phyloP scores from a whole-genome alignment of 2,113 vertebrate species.

The Myanophis thanlyinensis region DNA sequence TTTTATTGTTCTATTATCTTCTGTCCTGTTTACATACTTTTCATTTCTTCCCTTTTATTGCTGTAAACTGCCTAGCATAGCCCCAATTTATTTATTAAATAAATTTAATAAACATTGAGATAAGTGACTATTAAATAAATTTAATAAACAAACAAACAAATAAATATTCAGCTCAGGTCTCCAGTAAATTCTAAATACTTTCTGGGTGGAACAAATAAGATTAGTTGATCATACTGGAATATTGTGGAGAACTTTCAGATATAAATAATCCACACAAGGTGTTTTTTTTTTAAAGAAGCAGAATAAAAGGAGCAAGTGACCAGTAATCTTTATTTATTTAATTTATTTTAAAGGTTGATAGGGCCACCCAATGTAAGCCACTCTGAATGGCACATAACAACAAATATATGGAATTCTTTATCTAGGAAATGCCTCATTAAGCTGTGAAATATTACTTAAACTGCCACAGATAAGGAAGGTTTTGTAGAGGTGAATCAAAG shows the following conservation, averaged over 20 bases:
- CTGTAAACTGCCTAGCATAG: neutral
- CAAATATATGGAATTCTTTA: neutral
- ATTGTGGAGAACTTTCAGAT: neutral
- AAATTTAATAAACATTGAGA: too few species aligned
- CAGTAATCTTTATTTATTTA: neutral
- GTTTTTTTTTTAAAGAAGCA: neutral
- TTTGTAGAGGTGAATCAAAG: neutral
- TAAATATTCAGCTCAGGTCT: neutral
- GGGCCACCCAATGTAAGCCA: neutral
- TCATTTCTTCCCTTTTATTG: neutral
- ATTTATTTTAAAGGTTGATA: neutral
- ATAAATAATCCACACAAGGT: neutral
- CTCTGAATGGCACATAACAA: neutral
- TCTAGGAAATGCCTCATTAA: neutral
- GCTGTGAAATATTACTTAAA: neutral
- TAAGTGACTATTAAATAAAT: neutral
- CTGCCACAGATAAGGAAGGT: neutral
- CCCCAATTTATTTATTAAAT: too few species aligned
- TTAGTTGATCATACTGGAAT: constrained; percentile 28
- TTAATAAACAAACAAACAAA: neutral
- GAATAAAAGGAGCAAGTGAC: neutral
- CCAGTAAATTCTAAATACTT: neutral
- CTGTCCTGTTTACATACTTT: neutral
- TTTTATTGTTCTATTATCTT: neutral
- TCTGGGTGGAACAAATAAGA: neutral